Conservation (phyloP, 2,888 invertebrate species). For the Synergus gifuensis region DNA sequence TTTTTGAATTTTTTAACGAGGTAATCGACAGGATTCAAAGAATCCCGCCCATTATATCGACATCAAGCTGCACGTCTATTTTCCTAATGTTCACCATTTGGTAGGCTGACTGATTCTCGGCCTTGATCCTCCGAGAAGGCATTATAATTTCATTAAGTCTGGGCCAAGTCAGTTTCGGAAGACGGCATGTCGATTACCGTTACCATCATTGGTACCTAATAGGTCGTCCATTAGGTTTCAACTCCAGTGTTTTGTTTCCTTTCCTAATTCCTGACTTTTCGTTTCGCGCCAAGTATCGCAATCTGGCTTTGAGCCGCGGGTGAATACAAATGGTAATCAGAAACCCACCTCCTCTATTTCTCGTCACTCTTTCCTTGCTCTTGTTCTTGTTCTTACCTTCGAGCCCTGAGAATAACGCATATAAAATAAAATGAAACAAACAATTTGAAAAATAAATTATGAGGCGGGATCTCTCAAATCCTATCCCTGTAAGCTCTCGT, state of each 20-base stretch:
- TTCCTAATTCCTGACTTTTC: conserved; percentile 30
- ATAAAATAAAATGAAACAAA: background rate
- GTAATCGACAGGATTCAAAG: conserved; percentile 52
- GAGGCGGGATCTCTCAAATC: background rate
- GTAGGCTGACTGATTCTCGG: conserved; percentile 47
- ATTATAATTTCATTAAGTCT: conserved; percentile 71
- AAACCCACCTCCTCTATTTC: conserved; percentile 12
- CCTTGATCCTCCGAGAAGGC: conserved; percentile 46
- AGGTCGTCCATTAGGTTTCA: conserved; percentile 39
- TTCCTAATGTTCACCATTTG: conserved; percentile 67
- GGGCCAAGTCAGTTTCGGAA: background rate
- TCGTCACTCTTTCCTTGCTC: background rate
- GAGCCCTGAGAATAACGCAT: conserved; percentile 1
- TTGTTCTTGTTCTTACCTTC: conserved; percentile 7
- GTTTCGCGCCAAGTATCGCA: conserved; percentile 4
- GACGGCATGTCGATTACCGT: conserved; percentile 18
- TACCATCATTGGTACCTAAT: conserved; percentile 5
- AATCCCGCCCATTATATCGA: conserved; percentile 69
- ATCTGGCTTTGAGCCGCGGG: conserved; percentile 2
- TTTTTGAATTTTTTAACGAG: background rate
- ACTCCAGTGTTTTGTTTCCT: conserved; percentile 23
- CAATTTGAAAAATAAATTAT: conserved; percentile 11
- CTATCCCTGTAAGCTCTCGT: background rate
- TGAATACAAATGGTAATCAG: conserved; percentile 14
- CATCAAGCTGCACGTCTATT: conserved; percentile 63